Percentiles rank a stretch among this genome's conserved stretches.
phyloP scores from a whole-genome alignment of 2,888 invertebrate genomes.

The Papilio protenor region DNA sequence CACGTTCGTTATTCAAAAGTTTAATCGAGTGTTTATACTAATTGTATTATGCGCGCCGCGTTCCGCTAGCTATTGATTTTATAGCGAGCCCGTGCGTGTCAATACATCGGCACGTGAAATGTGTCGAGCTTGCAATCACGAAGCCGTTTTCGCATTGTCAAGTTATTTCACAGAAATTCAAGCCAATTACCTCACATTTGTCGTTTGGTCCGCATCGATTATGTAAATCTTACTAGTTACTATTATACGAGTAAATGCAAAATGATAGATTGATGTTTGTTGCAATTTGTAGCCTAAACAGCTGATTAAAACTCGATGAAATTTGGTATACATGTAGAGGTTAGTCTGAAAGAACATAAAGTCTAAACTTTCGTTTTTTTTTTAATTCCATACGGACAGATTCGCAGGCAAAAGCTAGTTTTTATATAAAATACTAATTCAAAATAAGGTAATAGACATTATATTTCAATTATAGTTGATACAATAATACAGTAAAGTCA shows the following conservation, averaged over 20 bases:
- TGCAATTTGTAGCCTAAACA: no score
- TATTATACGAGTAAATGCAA: no score
- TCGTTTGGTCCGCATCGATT: background rate
- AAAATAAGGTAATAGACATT: no score
- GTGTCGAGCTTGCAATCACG: conserved; percentile 15
- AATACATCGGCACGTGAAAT: conserved; percentile 28
- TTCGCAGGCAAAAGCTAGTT: no score
- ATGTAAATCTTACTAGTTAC: no score
- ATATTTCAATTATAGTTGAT: no score
- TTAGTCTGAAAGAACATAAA: no score
- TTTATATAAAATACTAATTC: no score
- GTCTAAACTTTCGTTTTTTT: background rate
- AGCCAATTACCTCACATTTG: conserved; percentile 11
- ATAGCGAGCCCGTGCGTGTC: conserved; percentile 33
- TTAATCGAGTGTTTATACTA: conserved; percentile 23
- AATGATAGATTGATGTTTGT: no score
- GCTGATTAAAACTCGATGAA: no score
- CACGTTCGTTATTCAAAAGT: conserved; percentile 2
- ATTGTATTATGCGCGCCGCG: conserved; percentile 22
- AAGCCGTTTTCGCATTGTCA: conserved; percentile 23
- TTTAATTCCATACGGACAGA: background rate
- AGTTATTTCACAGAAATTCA: conserved; percentile 13
- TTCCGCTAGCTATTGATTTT: conserved; percentile 37
- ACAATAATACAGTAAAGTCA: no score
- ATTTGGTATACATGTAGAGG: no score